Percentiles rank a stretch among this genome's conserved stretches.
phyloP scores from a whole-genome alignment of 1,140 invertebrate genomes.

The Macrosteles quadrilineatus region DNA sequence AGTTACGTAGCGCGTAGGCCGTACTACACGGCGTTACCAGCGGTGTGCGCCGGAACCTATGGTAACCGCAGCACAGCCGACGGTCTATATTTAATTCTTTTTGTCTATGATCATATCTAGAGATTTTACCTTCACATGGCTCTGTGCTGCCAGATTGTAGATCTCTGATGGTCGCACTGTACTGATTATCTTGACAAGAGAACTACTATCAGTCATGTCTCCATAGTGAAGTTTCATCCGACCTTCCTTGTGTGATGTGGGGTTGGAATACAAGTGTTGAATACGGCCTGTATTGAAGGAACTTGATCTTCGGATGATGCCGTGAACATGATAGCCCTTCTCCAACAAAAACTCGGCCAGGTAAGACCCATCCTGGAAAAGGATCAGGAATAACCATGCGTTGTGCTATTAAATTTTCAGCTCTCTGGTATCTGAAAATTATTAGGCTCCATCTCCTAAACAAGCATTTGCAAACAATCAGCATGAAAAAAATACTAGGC shows the following conservation, averaged over 20 bases:
- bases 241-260: slow-evolving; percentile 77
- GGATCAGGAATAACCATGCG: too few species aligned
- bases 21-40: too few species aligned
- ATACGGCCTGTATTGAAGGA: slow-evolving; percentile 97
- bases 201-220: slow-evolving; percentile 98
- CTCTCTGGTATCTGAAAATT: too few species aligned
- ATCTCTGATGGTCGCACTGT: slow-evolving; percentile 88
- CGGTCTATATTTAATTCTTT: too few species aligned
- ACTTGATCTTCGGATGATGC: slow-evolving; percentile 91
- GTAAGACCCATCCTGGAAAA: slow-evolving; percentile 96
- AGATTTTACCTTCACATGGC: slow-evolving; percentile 98
- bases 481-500: too few species aligned
- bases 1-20: too few species aligned
- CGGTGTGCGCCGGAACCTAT: too few species aligned
- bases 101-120: too few species aligned
- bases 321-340: slow-evolving; percentile 97
- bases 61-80: too few species aligned
- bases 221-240: slow-evolving; percentile 97
- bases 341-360: slow-evolving; percentile 92
- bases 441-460: too few species aligned
- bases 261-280: slow-evolving; percentile 92
- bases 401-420: too few species aligned
- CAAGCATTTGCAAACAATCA: too few species aligned
- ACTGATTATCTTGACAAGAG: slow-evolving; percentile 93
- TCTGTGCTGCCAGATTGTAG: slow-evolving; percentile 99